A percentile compares a stretch with the other conserved stretches of the same genome.
Conservation (phyloP, 2,113 vertebrate species). For the Diphyllodes magnificus region DNA sequence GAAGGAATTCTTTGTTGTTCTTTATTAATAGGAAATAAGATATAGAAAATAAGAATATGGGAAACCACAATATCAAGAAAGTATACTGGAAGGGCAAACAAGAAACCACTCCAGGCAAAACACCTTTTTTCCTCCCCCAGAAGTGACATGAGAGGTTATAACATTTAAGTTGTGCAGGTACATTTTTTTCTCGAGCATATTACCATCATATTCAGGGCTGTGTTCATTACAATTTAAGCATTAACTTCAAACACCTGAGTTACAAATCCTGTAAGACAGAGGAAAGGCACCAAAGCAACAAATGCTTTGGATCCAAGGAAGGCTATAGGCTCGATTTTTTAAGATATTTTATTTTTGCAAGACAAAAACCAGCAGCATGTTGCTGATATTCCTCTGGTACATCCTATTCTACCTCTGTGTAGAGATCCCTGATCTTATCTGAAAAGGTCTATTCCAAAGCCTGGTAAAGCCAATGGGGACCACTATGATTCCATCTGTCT, state of each 20-base stretch:
- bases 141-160: not conserved
- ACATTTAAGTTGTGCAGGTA: not conserved
- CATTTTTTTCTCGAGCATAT: not conserved
- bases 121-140: not conserved
- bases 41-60: not conserved
- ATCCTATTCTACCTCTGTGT: not conserved
- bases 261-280: not conserved
- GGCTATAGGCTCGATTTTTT: not conserved
- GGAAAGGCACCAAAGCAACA: not conserved
- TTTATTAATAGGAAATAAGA: not conserved
- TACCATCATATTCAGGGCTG: not conserved
- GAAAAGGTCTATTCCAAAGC: not conserved
- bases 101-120: not conserved
- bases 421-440: not conserved
- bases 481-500: not conserved
- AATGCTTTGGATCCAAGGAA: not conserved
- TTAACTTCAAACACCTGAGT: not conserved
- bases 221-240: not conserved
- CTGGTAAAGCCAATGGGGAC: not conserved
- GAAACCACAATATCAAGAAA: not conserved
- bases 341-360: not conserved
- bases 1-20: not conserved
- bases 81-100: not conserved
- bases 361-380: not conserved
- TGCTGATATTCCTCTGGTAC: not conserved